phyloP scores from a whole-genome alignment of 2,113 vertebrate genomes.

The Lophochroa leadbeateri region DNA sequence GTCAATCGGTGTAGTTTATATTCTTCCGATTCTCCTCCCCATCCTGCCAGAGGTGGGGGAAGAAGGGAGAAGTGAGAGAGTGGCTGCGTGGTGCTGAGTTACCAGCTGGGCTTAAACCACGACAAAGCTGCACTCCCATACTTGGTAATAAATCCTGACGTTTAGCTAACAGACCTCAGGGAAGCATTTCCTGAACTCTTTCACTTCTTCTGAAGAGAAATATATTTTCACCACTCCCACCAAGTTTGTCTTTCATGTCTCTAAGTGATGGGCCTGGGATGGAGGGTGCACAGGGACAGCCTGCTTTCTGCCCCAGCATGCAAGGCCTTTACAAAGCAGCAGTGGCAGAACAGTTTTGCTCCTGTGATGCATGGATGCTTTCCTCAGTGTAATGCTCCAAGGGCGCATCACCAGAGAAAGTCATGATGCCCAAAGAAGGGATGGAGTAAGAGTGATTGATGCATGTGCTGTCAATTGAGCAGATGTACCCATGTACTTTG shows the following conservation, averaged over 20 bases:
- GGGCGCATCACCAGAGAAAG: background rate
- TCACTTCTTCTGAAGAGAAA: background rate
- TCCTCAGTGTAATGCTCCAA: background rate
- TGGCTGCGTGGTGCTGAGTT: background rate
- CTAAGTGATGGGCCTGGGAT: background rate
- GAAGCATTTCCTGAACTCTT: background rate
- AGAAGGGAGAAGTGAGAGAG: background rate
- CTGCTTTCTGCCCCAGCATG: fast-evolving
- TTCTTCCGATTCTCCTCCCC: background rate
- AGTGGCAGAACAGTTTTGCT: background rate
- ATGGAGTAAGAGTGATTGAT: background rate
- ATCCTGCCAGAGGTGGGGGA: background rate
- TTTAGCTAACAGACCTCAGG: background rate
- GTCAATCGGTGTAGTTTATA: background rate
- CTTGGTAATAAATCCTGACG: background rate
- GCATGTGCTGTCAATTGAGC: background rate
- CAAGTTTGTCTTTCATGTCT: background rate
- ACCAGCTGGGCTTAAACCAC: background rate
- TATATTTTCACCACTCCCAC: background rate
- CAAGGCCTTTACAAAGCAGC: background rate
- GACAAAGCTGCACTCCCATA: background rate
- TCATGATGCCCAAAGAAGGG: background rate
- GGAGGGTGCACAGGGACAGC: background rate
- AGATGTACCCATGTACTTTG: background rate
- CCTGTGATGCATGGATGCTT: background rate